These are phyloP conservation scores for Dromaius novaehollandiae DNA, from an alignment of 2,113 vertebrate genomes.

Conservation along the genomic window DNA sequence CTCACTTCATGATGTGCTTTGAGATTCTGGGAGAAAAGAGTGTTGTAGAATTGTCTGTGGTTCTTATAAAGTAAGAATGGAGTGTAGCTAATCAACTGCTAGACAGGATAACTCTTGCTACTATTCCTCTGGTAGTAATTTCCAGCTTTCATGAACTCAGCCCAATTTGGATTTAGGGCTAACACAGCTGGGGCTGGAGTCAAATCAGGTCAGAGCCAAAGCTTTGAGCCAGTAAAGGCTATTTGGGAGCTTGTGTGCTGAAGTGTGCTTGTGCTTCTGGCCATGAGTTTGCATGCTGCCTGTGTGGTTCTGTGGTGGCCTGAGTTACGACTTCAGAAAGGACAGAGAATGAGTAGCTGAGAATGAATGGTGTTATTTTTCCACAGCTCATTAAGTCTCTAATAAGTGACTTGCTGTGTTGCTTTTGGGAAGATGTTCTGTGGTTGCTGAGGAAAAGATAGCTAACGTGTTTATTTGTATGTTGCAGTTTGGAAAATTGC, in stretches of 20 bases:
- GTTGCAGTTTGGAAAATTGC: conserved; percentile 17
- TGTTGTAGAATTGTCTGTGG: not conserved
- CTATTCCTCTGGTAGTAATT: not conserved
- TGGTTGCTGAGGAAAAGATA: not conserved
- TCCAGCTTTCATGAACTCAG: not conserved
- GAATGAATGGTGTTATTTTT: conserved; percentile 14
- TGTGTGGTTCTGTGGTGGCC: conserved; percentile 31
- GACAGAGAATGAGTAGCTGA: conserved; percentile 7
- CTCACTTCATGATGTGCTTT: not conserved
- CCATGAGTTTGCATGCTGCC: not conserved
- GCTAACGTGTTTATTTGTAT: conserved; percentile 41
- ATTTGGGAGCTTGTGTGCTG: not conserved
- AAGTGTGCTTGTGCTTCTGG: not conserved
- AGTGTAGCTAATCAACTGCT: not conserved
- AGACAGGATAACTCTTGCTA: not conserved
- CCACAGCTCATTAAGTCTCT: conserved; percentile 23
- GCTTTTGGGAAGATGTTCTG: conserved; percentile 42
- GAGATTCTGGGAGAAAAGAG: not conserved
- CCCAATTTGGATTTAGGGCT: not conserved
- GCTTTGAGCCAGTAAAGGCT: not conserved
- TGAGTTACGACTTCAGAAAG: not conserved
- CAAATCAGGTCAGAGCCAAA: conserved; percentile 50
- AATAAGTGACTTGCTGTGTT: conserved; percentile 42
- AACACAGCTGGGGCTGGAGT: not conserved
- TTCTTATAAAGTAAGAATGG: not conserved